Evolutionary conservation across 2,113 vertebrate species (phyloP), one percentile per base, ranked within the genome.

Genomic region (Gymnorhina tibicen): DNA sequence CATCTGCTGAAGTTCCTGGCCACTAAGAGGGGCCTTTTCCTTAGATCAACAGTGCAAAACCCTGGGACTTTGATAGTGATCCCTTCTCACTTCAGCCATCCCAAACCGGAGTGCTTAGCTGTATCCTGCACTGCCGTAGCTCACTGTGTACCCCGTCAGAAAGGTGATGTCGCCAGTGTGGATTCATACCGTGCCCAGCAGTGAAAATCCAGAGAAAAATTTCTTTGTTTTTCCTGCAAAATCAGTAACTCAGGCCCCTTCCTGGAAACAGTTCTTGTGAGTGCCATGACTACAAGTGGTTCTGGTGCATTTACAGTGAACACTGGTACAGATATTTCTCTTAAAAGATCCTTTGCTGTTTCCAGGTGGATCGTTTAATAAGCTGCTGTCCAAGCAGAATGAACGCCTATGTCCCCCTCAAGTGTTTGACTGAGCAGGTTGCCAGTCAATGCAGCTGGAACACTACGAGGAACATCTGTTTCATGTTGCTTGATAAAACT

Each of bases 401-500:
- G 26, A 85, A 78, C 0, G 6, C 13, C 28, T 3, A 0, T 62
- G 53, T 80, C 12, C 55, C 21, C 46, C 39, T 49, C 1, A 12
- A 78, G 15, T 15, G 42, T 53, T 78, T 85, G 66, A 72, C 69
- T 75, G 50, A 91, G 68, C 44, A 59, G 53, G 66, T 89, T 55
- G 10, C 85, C 88, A 64, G 56, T 49, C 72, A 63, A 35, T 7
- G 7, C 85, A 94, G 56, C 82, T 94, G 92, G 75, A 67, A 72
- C 68, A 60, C 0, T 0, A 90, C 59, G 46, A 81, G 37, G 70
- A 83, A 87, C 73, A 96, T 96, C 86, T 94, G 69, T 64, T 80
- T 91, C 80, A 92, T 92, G 73, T 60, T 78, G 16, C 41, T 82
- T 56, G 79, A 77, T 91, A 46, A 89, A 87, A 87, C 70, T 53